phyloP scores from a whole-genome alignment of 2,888 invertebrate genomes.

The Thera britannica region DNA sequence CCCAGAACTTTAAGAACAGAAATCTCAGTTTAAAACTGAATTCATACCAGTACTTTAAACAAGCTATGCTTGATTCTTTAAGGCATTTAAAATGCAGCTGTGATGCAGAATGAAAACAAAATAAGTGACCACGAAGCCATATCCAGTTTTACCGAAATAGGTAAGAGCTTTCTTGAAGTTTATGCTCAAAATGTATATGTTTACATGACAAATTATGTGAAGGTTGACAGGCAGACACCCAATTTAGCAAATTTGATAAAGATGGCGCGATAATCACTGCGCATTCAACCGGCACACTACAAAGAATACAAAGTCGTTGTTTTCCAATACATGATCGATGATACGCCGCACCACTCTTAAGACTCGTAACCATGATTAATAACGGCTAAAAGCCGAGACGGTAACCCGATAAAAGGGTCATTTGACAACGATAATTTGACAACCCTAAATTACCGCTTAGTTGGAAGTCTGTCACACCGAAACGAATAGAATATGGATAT shows the following conservation, averaged over 20 bases:
- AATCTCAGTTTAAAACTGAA: too few species aligned
- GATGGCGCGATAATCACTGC: slow-evolving; percentile 15
- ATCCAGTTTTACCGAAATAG: neutral
- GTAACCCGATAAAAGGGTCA: slow-evolving; percentile 57
- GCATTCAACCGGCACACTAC: slow-evolving; percentile 31
- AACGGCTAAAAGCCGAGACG: slow-evolving; percentile 53
- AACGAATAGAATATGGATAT: slow-evolving; percentile 7
- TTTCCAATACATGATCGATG: slow-evolving; percentile 52
- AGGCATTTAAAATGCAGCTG: too few species aligned
- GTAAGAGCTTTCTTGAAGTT: neutral
- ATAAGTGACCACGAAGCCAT: too few species aligned
- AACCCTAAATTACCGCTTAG: slow-evolving; percentile 52
- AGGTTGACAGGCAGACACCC: slow-evolving; percentile 22
- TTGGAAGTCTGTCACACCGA: slow-evolving; percentile 45
- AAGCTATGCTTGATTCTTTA: too few species aligned
- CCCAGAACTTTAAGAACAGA: too few species aligned
- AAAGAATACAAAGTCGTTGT: slow-evolving; percentile 42
- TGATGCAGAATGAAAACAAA: too few species aligned
- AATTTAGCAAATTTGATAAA: slow-evolving; percentile 33
- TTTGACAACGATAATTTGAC: slow-evolving; percentile 63
- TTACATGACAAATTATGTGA: neutral
- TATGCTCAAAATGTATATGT: neutral
- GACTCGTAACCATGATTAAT: slow-evolving; percentile 54
- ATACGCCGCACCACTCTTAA: slow-evolving; percentile 37
- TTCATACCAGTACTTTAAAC: too few species aligned